phyloP scores from a whole-genome alignment of 2,888 invertebrate species.

The Athalia rosae region DNA sequence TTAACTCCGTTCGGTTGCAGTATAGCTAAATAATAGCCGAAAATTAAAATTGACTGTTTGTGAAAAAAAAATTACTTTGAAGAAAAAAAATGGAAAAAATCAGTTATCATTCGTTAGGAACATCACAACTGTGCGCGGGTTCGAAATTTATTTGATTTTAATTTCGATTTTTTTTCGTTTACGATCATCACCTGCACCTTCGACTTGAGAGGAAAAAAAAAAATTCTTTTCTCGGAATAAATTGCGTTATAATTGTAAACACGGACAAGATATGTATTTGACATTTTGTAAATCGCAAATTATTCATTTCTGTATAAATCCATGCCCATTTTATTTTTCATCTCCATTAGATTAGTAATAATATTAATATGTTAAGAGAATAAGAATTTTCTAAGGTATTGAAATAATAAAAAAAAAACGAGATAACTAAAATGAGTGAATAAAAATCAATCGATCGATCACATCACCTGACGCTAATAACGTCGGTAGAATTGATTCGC shows the following conservation, averaged over 20 bases:
- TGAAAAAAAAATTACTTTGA: background rate
- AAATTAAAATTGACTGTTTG: slow-evolving; percentile 21
- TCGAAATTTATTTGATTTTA: no score
- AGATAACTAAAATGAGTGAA: background rate
- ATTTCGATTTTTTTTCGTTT: background rate
- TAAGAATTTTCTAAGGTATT: slow-evolving; percentile 68
- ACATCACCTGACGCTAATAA: no score
- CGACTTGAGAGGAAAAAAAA: no score
- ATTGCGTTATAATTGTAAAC: no score
- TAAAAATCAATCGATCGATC: no score
- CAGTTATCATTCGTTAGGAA: no score
- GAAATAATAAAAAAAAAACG: slow-evolving; percentile 46
- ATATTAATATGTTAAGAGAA: slow-evolving; percentile 44
- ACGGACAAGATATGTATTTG: no score
- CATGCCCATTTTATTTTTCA: slow-evolving; percentile 58
- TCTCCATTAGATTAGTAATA: slow-evolving; percentile 61
- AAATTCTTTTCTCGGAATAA: no score
- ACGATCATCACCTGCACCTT: background rate
- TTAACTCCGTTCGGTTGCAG: slow-evolving; percentile 15
- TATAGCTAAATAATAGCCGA: slow-evolving; percentile 1
- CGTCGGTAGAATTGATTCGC: slow-evolving; percentile 50
- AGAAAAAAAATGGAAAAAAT: no score
- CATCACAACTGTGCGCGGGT: no score
- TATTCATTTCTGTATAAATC: slow-evolving; percentile 46
- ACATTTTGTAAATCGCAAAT: slow-evolving; percentile 2